Evolutionary conservation across 2,888 invertebrate genomes (phyloP).

Genomic region (Chrysolina haemoptera): DNA sequence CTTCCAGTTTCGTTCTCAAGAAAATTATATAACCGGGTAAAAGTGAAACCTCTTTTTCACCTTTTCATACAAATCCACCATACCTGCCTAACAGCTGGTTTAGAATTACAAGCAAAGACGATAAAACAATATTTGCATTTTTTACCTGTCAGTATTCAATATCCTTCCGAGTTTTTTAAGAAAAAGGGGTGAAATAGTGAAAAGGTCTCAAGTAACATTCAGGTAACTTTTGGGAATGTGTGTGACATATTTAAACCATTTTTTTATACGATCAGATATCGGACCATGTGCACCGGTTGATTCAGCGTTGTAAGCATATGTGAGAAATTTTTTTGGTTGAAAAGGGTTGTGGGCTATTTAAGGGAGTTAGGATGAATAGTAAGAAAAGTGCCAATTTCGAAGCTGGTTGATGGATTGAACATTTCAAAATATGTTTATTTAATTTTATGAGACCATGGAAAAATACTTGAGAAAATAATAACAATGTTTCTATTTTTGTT

Average conservation of each 20-base stretch:
- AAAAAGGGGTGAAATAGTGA: constrained; percentile 48
- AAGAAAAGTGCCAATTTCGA: background rate
- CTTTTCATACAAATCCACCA: constrained; percentile 36
- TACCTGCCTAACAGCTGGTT: constrained; percentile 44
- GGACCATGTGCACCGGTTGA: constrained; percentile 40
- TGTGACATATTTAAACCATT: constrained; percentile 53
- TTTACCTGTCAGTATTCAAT: constrained; percentile 51
- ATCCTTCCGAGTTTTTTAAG: constrained; percentile 49
- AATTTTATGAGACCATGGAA: background rate
- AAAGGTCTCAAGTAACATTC: constrained; percentile 50
- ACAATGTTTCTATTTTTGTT: too few relatives aligned
- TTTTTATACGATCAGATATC: constrained; percentile 48
- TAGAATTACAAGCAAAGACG: constrained; percentile 32
- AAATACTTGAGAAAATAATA: too few relatives aligned
- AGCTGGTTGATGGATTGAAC: background rate
- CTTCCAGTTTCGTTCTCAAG: constrained; percentile 30
- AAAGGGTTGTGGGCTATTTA: constrained; percentile 21
- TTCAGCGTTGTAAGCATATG: constrained; percentile 28
- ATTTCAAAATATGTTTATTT: background rate
- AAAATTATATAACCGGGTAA: constrained; percentile 29
- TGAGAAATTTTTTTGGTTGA: constrained; percentile 30
- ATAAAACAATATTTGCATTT: constrained; percentile 52
- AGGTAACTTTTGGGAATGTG: constrained; percentile 48
- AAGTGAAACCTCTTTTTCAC: constrained; percentile 33
- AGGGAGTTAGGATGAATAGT: background rate